phyloP scores from a whole-genome alignment of 2,113 vertebrate genomes.

The Callithrix jacchus region DNA sequence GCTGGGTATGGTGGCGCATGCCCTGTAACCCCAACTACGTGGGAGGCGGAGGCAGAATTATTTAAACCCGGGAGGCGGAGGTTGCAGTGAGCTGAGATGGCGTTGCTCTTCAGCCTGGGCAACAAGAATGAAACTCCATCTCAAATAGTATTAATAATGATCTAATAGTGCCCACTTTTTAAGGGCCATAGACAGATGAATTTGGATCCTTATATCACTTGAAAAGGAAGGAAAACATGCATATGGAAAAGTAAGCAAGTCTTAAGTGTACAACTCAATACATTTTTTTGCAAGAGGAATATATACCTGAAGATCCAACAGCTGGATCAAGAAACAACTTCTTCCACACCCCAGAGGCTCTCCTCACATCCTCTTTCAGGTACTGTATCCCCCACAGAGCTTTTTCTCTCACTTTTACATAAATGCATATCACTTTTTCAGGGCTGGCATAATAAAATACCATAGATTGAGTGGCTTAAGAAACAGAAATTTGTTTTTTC shows the following conservation, averaged over 20 bases:
- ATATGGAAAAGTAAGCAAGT: background rate
- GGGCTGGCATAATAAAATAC: background rate
- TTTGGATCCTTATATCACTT: background rate
- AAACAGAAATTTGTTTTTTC: background rate
- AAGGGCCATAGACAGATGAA: background rate
- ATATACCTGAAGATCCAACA: background rate
- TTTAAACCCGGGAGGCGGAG: too few relatives aligned
- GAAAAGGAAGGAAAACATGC: background rate
- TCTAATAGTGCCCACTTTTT: background rate
- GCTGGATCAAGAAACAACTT: background rate
- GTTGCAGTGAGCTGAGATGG: too few relatives aligned
- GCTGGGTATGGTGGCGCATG: too few relatives aligned
- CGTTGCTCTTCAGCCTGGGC: too few relatives aligned
- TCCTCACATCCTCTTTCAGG: background rate
- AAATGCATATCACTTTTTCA: background rate
- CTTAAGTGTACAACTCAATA: background rate
- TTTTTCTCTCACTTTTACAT: background rate
- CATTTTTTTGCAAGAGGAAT: background rate
- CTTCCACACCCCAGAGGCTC: background rate
- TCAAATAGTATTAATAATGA: background rate
- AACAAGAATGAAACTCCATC: too few relatives aligned
- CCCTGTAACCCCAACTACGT: too few relatives aligned
- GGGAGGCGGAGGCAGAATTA: too few relatives aligned
- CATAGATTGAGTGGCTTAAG: background rate
- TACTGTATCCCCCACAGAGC: too few relatives aligned